Evolutionary conservation across 2,888 invertebrate genomes (phyloP).

Genomic region (Arge pagana): DNA sequence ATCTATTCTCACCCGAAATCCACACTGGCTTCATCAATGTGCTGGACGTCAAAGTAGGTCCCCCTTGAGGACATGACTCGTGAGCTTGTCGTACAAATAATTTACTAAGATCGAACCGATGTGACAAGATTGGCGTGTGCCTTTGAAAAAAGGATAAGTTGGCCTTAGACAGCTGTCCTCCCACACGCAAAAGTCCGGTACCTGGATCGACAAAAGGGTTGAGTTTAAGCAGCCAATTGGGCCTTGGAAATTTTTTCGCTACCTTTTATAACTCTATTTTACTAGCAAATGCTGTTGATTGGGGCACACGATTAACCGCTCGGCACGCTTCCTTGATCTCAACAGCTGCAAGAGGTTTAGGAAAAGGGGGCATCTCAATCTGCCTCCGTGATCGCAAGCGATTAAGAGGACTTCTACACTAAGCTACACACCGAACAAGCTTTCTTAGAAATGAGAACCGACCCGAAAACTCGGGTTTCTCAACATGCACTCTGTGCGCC

Average conservation of each 20-base stretch:
- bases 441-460: conserved; percentile 13
- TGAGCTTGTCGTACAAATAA: conserved; percentile 11
- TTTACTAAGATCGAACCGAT: conserved; percentile 3
- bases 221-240: not conserved
- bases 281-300: not conserved
- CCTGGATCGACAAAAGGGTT: conserved; percentile 8
- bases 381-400: not conserved
- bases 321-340: not conserved
- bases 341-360: not conserved
- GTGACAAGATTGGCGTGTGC: conserved; percentile 13
- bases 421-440: conserved; percentile 18
- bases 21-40: conserved; percentile 17
- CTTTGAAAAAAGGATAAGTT: conserved; percentile 1
- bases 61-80: not conserved
- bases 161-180: conserved; percentile 11
- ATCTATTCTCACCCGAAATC: not conserved
- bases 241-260: conserved; percentile 7
- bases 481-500: too few relatives aligned
- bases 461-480: conserved; percentile 17
- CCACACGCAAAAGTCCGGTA: conserved; percentile 8
- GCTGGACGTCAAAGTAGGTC: conserved; percentile 20
- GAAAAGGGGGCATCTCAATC: not conserved
- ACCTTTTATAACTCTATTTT: not conserved
- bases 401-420: conserved; percentile 2
- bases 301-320: not conserved